Evolutionary conservation across 1,140 invertebrate genomes (phyloP), one percentile per base, ranked within the genome.

Genomic region (Vanessa tameamea): DNA sequence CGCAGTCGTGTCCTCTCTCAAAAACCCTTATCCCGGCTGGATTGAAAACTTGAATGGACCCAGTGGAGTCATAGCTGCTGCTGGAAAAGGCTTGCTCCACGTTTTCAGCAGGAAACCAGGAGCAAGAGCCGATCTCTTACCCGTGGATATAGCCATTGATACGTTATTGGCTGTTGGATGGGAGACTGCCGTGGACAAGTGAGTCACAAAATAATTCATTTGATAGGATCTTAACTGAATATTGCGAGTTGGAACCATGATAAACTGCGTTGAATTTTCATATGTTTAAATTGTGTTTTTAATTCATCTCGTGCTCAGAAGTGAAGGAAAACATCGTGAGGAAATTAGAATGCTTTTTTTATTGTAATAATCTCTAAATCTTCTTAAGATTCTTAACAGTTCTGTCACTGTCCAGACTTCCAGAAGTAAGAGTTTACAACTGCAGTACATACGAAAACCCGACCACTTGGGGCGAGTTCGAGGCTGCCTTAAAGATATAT

Each of bases 31-130:
- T 20, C 90, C 93, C 1, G 96, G 96, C 2, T 98, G 97, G 97
- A 96, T 98, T 2, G 97, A 98, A 87, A 98, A 98, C 86, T 94
- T 97, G 64, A 98, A 98, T 93, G 97, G 97, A n/a, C 96, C 97
- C 2, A 97, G 96, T 55, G 97, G 95, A 0, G 79, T 96, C 5
- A 82, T 95, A 2, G 94, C 94, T 6, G 95, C 94, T 0, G 94
- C 94, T 13, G 95, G 96, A 23, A 96, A 96, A 85, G 97, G 97
- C 1, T 85, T 97, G 3, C 89, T 98, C 1, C 94, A 95, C 65
- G 95, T 96, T 11, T 94, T 97, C 92, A 93, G 94, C 57, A 95
- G 95, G 80, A 93, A 95, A 16, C 14, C 64, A 0, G 57, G 72
- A 1, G 82, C 82, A 0, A 66, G 69, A 4, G 94, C 94, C 12